These are phyloP conservation scores for Caenorhabditis sp. DNA, from an alignment of 2,888 invertebrate species.

Conservation along the genomic window DNA sequence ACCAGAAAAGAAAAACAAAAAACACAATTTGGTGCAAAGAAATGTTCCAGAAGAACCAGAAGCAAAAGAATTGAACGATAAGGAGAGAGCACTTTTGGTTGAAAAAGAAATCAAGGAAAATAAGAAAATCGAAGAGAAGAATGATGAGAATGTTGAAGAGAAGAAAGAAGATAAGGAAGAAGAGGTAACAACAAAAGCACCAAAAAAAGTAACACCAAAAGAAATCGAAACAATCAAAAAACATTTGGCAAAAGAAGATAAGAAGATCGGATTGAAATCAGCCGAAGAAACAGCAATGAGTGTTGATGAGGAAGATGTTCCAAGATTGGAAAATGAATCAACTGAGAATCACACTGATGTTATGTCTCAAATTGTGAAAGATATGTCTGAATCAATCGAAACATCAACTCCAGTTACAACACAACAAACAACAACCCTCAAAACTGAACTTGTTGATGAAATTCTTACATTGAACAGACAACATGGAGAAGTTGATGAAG, in stretches of 20 bases:
- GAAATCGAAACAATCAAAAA: not conserved
- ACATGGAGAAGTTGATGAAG: conserved; percentile 10
- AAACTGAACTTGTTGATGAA: conserved; percentile 30
- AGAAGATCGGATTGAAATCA: conserved; percentile 2
- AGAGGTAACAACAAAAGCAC: too few relatives aligned
- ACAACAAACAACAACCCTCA: conserved; percentile 7
- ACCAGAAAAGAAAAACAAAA: not conserved
- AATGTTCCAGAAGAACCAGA: conserved; percentile 3
- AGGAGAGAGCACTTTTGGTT: conserved; percentile 7
- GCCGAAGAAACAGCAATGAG: conserved; percentile 13
- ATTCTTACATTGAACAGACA: conserved; percentile 8
- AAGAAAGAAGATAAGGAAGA: not conserved
- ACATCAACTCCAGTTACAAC: conserved; percentile 13
- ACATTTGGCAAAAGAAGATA: not conserved
- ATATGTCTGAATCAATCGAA: conserved; percentile 10
- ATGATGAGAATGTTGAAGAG: not conserved
- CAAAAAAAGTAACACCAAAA: not conserved
- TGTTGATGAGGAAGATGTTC: conserved; percentile 8
- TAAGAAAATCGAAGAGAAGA: not conserved
- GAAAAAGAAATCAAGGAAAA: conserved; percentile 16
- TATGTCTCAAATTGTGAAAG: conserved; percentile 26
- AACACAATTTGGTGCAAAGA: not conserved
- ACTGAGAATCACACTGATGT: conserved; percentile 9
- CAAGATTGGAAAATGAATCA: not conserved
- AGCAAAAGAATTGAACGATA: conserved; percentile 3